Conservation (phyloP, 2,888 invertebrate species). For the Trachelus stipa region DNA sequence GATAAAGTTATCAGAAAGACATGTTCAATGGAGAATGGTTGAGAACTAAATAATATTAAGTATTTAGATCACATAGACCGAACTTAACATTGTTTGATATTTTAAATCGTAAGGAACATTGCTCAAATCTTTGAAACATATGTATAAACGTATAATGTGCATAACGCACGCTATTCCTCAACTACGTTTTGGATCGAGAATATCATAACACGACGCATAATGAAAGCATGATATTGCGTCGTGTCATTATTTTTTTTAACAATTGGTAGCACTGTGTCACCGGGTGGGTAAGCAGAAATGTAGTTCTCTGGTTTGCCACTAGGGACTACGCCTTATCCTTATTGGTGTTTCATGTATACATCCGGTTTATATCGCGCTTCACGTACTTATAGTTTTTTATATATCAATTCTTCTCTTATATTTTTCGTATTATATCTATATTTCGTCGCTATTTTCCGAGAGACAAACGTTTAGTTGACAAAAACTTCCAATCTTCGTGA, state of each 20-base stretch:
- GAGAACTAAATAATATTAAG: background rate
- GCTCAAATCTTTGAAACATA: background rate
- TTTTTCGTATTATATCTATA: background rate
- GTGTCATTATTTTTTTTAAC: background rate
- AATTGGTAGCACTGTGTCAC: conserved; percentile 43
- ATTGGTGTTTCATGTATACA: conserved; percentile 36
- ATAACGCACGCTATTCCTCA: background rate
- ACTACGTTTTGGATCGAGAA: background rate
- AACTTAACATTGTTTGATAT: background rate
- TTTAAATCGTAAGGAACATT: background rate
- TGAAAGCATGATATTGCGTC: background rate
- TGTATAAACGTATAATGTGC: background rate
- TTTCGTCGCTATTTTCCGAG: background rate
- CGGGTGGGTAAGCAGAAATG: conserved; percentile 33
- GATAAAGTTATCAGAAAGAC: background rate
- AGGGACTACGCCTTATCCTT: conserved; percentile 32
- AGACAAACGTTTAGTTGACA: background rate
- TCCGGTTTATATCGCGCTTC: conserved; percentile 44
- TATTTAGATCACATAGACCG: background rate
- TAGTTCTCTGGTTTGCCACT: conserved; percentile 15
- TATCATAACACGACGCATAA: background rate
- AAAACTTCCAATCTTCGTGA: background rate
- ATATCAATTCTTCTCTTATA: conserved; percentile 26
- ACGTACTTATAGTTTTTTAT: conserved; percentile 34
- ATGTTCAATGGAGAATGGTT: background rate